Percentiles rank a stretch among this genome's conserved stretches.
Evolutionary conservation across 2,797 vertebrate species (phyloP).

Genomic region (Microchirus variegatus): DNA sequence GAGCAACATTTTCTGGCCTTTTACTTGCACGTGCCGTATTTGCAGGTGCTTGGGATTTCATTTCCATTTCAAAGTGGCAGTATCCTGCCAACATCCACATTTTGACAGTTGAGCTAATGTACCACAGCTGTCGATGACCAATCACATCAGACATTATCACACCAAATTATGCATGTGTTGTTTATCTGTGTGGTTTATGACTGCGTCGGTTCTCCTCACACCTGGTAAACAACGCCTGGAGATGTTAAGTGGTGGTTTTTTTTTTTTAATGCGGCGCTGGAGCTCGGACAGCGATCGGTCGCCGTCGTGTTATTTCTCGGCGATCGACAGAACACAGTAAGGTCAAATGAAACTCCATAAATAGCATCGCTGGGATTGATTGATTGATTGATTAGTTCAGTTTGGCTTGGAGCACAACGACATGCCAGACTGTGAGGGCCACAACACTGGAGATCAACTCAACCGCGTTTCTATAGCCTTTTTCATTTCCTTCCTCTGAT

Average conservation of each 20-base stretch:
- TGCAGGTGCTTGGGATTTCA: neutral
- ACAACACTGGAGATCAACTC: slow-evolving; percentile 11
- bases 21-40: neutral
- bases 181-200: neutral
- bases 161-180: neutral
- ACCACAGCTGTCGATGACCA: neutral
- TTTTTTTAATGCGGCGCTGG: slow-evolving; percentile 15
- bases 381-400: slow-evolving; percentile 24
- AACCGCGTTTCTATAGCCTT: neutral
- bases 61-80: too few species aligned
- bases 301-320: slow-evolving; percentile 15
- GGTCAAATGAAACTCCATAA: slow-evolving; percentile 31
- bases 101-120: neutral
- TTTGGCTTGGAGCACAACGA: slow-evolving; percentile 1
- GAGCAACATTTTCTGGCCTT: too few species aligned
- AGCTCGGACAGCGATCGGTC: slow-evolving; percentile 12
- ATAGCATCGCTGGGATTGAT: slow-evolving; percentile 5
- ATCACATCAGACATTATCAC: neutral
- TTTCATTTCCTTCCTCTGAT: neutral
- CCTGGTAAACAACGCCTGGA: slow-evolving; percentile 5
- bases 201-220: neutral
- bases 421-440: neutral
- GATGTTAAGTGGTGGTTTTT: slow-evolving; percentile 18
- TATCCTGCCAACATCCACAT: too few species aligned
- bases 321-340: slow-evolving; percentile 20